Evolutionary conservation across 2,888 invertebrate genomes (phyloP).

Genomic region (Archaeoteleia sp.): DNA sequence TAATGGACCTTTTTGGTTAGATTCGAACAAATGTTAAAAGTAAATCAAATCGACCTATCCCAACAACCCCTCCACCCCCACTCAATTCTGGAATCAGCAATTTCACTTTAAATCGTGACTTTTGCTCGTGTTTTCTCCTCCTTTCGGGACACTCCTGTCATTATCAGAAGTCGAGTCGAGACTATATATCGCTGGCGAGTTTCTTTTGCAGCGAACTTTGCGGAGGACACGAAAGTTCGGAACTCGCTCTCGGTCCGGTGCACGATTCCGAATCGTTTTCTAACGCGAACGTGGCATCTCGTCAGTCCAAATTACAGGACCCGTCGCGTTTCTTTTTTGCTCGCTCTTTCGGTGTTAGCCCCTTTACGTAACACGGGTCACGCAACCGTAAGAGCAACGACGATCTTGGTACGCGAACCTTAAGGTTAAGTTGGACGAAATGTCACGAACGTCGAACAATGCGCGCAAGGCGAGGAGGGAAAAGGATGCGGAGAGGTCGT

Average conservation of each 20-base stretch:
- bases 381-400: constrained; percentile 60
- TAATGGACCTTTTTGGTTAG: no score
- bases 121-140: no score
- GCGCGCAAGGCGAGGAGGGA: constrained; percentile 37
- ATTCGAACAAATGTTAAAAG: no score
- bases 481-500: constrained; percentile 35
- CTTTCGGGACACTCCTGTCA: no score
- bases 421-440: constrained; percentile 64
- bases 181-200: no score
- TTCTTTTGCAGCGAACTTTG: constrained; percentile 22
- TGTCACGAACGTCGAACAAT: constrained; percentile 63
- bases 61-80: no score
- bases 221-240: constrained; percentile 35
- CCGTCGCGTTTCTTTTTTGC: constrained; percentile 47
- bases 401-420: constrained; percentile 61
- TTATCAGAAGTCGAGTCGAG: no score
- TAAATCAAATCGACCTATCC: no score
- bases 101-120: no score
- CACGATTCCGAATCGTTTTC: constrained; percentile 31
- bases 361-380: constrained; percentile 56
- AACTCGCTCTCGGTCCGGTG: constrained; percentile 35
- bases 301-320: constrained; percentile 41
- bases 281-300: constrained; percentile 25
- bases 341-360: constrained; percentile 31
- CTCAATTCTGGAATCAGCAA: no score